Base-by-base conservation (phyloP, 2,797 vertebrate species). In the Pyrocephalus nanus region DNA sequence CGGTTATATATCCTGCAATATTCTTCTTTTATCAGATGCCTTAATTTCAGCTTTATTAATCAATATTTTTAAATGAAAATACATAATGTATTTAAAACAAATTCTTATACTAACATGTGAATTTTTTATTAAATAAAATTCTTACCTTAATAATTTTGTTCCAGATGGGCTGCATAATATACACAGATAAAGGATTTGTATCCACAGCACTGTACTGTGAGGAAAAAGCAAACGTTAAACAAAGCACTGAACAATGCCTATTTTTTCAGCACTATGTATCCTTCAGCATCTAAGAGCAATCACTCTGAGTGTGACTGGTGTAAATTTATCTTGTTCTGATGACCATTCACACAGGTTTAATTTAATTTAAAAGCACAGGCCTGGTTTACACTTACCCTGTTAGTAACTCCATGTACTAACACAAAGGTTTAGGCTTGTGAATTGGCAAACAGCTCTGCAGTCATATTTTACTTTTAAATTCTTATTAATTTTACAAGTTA, bases 131-230 rank as follows among this genome's bases (percentile, higher is more conserved):
- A 42, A 80, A 64, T 42, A 42, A 75, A 67, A 88, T 36, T 65
- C 96, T 96, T 95, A 97, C 97, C 97, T 97, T 96, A 74, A 97
- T 96, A 81, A 98, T 95, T 96, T 92, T 93, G 74, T 97, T 95
- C 97, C 97, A 98, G 80, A 97, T 90, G 69, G 97, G 97, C 32
- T 98, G 98, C 97, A 98, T 97, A 91, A 97, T 65, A 84, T 97
- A 97, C 73, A 98, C 93, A 55, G 97, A 98, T 88, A 97, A 93
- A 70, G 97, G 97, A 82, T 97, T 98, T 95, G 97, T 98, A 92
- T 98, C 98, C 94, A 97, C 97, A 76, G 97, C 96, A 92, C 86
- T 96, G 79, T 97, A 97, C 96, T 97, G 87, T 64, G 72, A 96
- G 13, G 34, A 74, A 95, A 70, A 94, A 76, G 30, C 57, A 82